Evolutionary conservation across 2,113 vertebrate species (phyloP).

Genomic region (Pica pica): DNA sequence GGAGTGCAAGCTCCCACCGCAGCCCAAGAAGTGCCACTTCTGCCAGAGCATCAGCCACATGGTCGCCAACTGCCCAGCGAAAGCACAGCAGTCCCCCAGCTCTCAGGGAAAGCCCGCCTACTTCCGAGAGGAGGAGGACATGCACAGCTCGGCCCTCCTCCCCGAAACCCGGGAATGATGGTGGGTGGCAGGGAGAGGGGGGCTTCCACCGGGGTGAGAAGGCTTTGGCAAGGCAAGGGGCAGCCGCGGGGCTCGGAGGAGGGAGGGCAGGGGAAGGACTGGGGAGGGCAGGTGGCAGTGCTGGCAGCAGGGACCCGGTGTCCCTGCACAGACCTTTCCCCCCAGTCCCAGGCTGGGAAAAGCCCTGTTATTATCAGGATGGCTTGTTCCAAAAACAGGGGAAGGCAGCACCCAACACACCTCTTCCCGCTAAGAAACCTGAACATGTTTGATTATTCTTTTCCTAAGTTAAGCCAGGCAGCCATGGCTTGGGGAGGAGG

Average conservation of each 20-base stretch:
- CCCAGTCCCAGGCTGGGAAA: not conserved
- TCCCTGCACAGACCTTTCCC: not conserved
- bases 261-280: not conserved
- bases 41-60: slow-evolving; percentile 97
- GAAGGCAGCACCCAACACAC: not conserved
- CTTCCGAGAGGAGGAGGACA: slow-evolving; percentile 80
- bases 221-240: slow-evolving; percentile 65
- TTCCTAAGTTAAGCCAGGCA: not conserved
- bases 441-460: not conserved
- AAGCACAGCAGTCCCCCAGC: slow-evolving; percentile 83
- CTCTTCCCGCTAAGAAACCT: not conserved
- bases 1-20: slow-evolving; percentile 95
- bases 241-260: not conserved
- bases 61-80: slow-evolving; percentile 92
- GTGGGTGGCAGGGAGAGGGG: not conserved
- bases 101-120: slow-evolving; percentile 86
- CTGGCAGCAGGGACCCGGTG: not conserved
- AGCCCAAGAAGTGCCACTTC: slow-evolving; percentile 99
- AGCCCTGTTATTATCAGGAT: not conserved
- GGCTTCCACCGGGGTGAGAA: slow-evolving; percentile 26
- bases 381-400: not conserved
- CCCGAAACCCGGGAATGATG: slow-evolving; percentile 80
- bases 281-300: not conserved
- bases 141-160: slow-evolving; percentile 73
- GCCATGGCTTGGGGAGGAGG: not conserved